Conservation (phyloP, 2,888 invertebrate genomes). For the Ectropis crepuscularia region DNA sequence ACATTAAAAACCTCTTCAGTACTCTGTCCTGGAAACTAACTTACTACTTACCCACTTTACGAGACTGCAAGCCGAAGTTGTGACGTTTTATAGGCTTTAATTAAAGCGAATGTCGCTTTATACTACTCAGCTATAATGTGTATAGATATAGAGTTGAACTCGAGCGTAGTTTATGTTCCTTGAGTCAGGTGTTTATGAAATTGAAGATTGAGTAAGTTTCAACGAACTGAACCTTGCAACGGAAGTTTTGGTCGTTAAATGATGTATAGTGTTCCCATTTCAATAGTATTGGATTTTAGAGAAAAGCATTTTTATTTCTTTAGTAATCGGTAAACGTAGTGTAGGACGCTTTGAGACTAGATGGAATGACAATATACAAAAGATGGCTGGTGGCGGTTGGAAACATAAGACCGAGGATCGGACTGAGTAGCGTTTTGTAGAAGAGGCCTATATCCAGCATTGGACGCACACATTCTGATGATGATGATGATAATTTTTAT, state of each 20-base stretch:
- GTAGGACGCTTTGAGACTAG: too few relatives aligned
- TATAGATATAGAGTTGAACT: constrained; percentile 10
- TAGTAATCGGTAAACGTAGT: too few relatives aligned
- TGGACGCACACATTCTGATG: too few relatives aligned
- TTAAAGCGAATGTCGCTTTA: constrained; percentile 20
- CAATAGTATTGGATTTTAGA: neutral
- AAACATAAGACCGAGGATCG: too few relatives aligned
- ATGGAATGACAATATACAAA: too few relatives aligned
- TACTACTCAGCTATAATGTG: constrained; percentile 7
- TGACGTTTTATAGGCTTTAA: constrained; percentile 51
- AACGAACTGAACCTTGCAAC: neutral
- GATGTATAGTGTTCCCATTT: neutral
- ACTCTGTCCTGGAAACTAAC: constrained; percentile 47
- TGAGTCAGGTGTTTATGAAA: constrained; percentile 24
- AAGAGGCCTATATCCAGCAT: too few relatives aligned
- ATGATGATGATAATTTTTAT: too few relatives aligned
- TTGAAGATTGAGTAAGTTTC: constrained; percentile 13
- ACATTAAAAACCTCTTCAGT: constrained; percentile 15
- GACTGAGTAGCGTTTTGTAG: too few relatives aligned
- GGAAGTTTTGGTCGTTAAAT: constrained; percentile 50
- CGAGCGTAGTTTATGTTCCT: constrained; percentile 39
- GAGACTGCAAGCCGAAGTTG: constrained; percentile 42
- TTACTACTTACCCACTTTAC: constrained; percentile 35
- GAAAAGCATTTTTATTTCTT: too few relatives aligned
- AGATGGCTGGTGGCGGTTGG: too few relatives aligned